These are phyloP conservation scores for Brachyhypopomus gauderio DNA, from an alignment of 2,113 vertebrate genomes.

Conservation along the genomic window DNA sequence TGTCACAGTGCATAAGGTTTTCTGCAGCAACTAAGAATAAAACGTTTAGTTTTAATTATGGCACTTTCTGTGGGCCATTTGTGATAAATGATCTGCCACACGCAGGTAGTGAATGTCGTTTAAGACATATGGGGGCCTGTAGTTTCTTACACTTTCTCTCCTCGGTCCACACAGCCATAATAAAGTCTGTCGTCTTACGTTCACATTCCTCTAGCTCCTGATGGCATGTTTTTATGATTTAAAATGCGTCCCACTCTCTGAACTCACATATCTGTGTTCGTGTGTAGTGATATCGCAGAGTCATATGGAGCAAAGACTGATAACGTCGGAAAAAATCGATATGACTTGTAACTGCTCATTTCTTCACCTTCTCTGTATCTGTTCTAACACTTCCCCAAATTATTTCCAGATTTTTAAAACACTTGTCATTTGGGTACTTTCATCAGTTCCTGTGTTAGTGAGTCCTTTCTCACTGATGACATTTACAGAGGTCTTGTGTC, in stretches of 20 bases:
- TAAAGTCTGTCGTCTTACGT: neutral
- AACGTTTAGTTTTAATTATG: neutral
- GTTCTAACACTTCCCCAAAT: neutral
- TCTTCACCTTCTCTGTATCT: neutral
- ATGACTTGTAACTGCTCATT: too few relatives aligned
- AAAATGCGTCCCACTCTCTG: neutral
- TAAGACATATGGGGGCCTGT: conserved; percentile 20
- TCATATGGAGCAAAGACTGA: too few relatives aligned
- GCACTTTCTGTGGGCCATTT: conserved; percentile 2
- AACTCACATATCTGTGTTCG: neutral
- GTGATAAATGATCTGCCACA: conserved; percentile 11
- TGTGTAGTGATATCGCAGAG: neutral
- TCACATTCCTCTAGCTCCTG: conserved; percentile 7
- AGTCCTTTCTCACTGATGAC: neutral
- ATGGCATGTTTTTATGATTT: conserved; percentile 4
- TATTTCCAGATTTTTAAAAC: neutral
- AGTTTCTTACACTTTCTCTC: conserved; percentile 26
- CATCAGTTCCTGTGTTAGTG: neutral
- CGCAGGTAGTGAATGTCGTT: conserved; percentile 33
- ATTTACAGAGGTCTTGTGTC: conserved; percentile 2
- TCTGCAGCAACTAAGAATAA: too few relatives aligned
- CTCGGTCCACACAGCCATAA: conserved; percentile 18
- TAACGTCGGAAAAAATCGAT: too few relatives aligned
- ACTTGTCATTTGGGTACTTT: neutral
- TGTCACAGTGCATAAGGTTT: too few relatives aligned